A percentile compares a stretch with the other conserved stretches of the same genome.
phyloP scores from a whole-genome alignment of 2,113 vertebrate species.

The Pelecanoides urinatrix region DNA sequence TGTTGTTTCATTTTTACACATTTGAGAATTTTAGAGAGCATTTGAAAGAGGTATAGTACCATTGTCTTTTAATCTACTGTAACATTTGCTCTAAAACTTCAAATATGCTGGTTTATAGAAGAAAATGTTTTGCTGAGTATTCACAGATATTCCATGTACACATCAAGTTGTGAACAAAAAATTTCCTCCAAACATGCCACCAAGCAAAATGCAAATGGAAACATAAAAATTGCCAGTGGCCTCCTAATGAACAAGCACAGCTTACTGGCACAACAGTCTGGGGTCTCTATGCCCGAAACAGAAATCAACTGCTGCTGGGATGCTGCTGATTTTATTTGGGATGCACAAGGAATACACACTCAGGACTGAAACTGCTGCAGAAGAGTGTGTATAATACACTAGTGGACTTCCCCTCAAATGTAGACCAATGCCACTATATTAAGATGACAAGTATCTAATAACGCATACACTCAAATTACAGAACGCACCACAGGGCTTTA shows the following conservation, averaged over 20 bases:
- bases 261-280: background rate
- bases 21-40: background rate
- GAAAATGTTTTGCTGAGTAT: background rate
- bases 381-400: background rate
- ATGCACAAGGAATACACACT: background rate
- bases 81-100: background rate
- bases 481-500: fast-evolving
- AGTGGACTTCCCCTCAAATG: background rate
- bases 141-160: background rate
- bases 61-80: background rate
- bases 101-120: background rate
- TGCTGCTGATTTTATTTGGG: background rate
- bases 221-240: background rate
- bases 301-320: background rate
- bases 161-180: background rate
- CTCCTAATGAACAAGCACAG: background rate
- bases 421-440: background rate
- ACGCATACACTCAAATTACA: background rate
- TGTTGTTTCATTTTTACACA: background rate
- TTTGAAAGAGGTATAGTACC: background rate
- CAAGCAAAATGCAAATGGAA: background rate
- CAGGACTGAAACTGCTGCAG: background rate
- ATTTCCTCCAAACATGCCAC: background rate
- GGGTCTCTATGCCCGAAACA: background rate
- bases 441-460: background rate